phyloP scores from a whole-genome alignment of 2,888 invertebrate species.

The Polymixis lichenea region DNA sequence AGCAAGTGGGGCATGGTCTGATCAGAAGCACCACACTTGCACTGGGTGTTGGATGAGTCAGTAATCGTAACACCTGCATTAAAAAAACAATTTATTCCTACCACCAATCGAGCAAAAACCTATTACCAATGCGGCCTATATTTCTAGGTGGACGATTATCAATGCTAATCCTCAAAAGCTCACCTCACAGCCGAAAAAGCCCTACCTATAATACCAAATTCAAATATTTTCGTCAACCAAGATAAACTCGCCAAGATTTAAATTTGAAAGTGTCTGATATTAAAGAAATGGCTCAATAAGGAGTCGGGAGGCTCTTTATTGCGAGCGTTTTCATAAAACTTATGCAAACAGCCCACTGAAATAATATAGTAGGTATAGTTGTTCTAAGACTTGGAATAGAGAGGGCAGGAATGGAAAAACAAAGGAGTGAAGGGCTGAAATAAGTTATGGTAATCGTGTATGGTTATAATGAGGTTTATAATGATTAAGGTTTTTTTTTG shows the following conservation, averaged over 20 bases:
- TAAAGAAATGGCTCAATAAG: slow-evolving; percentile 66
- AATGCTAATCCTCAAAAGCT: slow-evolving; percentile 18
- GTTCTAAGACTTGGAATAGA: slow-evolving; percentile 44
- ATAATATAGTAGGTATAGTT: slow-evolving; percentile 71
- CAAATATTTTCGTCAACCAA: slow-evolving; percentile 47
- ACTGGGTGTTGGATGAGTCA: no score
- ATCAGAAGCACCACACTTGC: no score
- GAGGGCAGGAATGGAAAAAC: slow-evolving; percentile 15
- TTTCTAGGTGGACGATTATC: background rate
- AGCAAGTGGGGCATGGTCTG: no score
- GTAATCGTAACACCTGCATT: no score
- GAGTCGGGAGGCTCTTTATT: slow-evolving; percentile 61
- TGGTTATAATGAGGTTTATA: background rate
- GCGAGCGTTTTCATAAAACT: slow-evolving; percentile 70
- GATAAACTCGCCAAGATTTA: slow-evolving; percentile 62
- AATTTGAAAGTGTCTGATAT: slow-evolving; percentile 69
- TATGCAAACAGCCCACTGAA: slow-evolving; percentile 71
- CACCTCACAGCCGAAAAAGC: background rate
- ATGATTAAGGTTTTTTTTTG: slow-evolving; percentile 17
- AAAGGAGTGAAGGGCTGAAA: slow-evolving; percentile 6
- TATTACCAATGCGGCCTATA: background rate
- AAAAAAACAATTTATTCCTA: background rate
- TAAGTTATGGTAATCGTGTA: slow-evolving; percentile 40
- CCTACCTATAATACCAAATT: slow-evolving; percentile 13
- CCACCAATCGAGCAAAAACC: background rate